Conservation (phyloP, 2,113 vertebrate genomes). For the Galbula dea region DNA sequence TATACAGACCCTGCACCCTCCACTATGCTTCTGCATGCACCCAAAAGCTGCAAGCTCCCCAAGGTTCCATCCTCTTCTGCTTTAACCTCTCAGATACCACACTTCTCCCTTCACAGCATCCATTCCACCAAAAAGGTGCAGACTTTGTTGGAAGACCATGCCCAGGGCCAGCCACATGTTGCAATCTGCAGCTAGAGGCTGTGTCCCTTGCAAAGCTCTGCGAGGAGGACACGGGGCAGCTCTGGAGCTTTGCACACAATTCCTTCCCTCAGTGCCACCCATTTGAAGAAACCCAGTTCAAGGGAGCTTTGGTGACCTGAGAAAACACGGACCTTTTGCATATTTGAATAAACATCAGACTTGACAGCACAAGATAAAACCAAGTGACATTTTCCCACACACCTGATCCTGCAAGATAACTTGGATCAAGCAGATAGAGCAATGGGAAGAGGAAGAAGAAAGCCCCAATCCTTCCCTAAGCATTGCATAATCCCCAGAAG, state of each 20-base stretch:
- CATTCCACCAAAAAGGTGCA: not conserved
- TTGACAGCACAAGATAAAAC: not conserved
- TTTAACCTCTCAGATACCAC: not conserved
- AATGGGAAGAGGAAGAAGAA: conserved; percentile 29
- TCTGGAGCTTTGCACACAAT: not conserved
- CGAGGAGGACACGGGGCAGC: not conserved
- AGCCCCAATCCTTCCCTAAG: not conserved
- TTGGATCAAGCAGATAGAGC: not conserved
- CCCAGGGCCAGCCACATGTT: rapidly evolving
- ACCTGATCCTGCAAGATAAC: not conserved
- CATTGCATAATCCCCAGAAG: conserved; percentile 11
- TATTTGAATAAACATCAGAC: not conserved
- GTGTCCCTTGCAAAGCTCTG: not conserved
- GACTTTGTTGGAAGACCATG: not conserved
- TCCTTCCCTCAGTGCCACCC: not conserved
- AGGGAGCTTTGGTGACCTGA: not conserved
- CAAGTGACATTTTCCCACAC: not conserved
- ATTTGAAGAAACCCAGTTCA: not conserved
- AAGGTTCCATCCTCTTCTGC: not conserved
- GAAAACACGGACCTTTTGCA: not conserved
- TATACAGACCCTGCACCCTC: not conserved
- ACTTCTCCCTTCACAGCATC: not conserved
- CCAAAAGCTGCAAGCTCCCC: not conserved
- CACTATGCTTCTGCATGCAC: rapidly evolving
- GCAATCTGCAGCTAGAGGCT: not conserved